These are phyloP conservation scores for Anthoscopus minutus DNA, from an alignment of 2,113 vertebrate genomes.

Conservation along the genomic window DNA sequence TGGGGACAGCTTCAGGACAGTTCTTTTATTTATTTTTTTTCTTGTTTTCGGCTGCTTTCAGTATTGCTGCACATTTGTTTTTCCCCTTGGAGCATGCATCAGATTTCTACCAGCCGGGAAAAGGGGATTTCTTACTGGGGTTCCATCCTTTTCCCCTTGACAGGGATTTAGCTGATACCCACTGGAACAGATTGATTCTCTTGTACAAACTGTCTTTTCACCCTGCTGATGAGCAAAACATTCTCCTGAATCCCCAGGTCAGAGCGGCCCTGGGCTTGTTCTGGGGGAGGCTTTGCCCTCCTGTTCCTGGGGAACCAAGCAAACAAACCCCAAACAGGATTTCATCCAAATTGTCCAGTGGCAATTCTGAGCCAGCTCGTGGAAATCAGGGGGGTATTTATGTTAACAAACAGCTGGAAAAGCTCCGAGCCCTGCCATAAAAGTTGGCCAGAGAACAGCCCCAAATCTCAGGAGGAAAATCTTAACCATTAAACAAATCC, in stretches of 20 bases:
- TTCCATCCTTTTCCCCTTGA: background rate
- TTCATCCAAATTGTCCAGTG: background rate
- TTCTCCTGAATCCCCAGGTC: rapidly evolving
- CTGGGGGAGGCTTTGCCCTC: background rate
- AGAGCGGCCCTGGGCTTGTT: background rate
- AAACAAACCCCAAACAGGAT: background rate
- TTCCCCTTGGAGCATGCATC: rapidly evolving
- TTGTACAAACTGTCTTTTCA: background rate
- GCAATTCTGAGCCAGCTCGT: background rate
- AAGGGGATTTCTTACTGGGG: background rate
- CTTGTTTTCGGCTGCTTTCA: background rate
- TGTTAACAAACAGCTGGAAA: slow-evolving; percentile 14
- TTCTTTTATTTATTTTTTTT: too few species aligned
- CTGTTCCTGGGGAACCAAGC: background rate
- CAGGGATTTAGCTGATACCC: background rate
- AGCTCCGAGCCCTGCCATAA: background rate
- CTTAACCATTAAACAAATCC: background rate
- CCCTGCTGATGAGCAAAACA: background rate
- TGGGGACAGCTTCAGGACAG: background rate
- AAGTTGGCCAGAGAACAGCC: background rate
- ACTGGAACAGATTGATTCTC: background rate
- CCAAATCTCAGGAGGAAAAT: background rate
- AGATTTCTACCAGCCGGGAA: background rate
- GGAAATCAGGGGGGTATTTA: background rate
- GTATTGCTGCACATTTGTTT: background rate